phyloP scores from a whole-genome alignment of 2,113 vertebrate species.

The Ascaphus truei region DNA sequence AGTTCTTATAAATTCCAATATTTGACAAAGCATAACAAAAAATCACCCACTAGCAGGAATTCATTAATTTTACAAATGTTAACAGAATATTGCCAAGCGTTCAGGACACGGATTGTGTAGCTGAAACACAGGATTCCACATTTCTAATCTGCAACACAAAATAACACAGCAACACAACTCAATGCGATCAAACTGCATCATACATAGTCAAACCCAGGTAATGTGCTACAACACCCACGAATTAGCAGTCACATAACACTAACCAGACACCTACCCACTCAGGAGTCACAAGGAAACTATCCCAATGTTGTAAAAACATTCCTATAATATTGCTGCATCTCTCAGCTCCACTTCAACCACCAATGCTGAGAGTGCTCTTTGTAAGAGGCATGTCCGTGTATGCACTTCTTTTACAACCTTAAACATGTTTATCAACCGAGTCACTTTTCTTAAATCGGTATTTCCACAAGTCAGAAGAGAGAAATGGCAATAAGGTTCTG shows the following conservation, averaged over 20 bases:
- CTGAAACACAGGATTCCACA: too few species aligned
- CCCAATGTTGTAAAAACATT: conserved; percentile 1
- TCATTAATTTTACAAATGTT: too few species aligned
- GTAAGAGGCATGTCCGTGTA: not conserved
- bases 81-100: too few species aligned
- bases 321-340: not conserved
- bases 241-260: conserved; percentile 13
- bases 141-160: not conserved
- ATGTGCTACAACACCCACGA: not conserved
- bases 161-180: not conserved
- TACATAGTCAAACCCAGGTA: conserved; percentile 4
- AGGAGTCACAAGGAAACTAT: too few species aligned
- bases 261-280: too few species aligned
- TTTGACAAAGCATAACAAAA: too few species aligned
- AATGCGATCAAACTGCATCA: not conserved
- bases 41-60: too few species aligned
- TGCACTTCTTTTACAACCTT: not conserved
- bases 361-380: conserved; percentile 15
- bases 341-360: not conserved
- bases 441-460: not conserved
- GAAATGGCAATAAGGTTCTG: not conserved
- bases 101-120: too few species aligned
- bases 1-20: too few species aligned
- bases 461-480: not conserved
- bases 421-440: conserved; percentile 4